Evolutionary conservation across 2,888 invertebrate species (phyloP).

Genomic region (Apodemia duryi): DNA sequence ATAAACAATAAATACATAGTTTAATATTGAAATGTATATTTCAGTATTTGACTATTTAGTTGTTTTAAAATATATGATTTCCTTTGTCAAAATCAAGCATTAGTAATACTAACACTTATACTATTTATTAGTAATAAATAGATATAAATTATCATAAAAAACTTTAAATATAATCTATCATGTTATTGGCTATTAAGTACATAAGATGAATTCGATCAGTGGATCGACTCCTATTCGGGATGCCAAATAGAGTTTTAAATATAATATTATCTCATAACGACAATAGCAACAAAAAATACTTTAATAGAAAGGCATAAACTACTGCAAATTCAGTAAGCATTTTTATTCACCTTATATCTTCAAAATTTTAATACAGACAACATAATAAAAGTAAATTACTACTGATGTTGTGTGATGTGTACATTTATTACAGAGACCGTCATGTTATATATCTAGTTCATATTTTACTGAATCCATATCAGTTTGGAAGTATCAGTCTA

Average conservation of each 20-base stretch:
- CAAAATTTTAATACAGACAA: background rate
- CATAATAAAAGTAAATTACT: background rate
- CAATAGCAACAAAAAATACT: background rate
- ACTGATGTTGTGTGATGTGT: background rate
- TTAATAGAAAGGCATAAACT: background rate
- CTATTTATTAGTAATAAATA: slow-evolving; percentile 30
- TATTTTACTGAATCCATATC: background rate
- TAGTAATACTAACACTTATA: slow-evolving; percentile 46
- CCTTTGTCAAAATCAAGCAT: slow-evolving; percentile 34
- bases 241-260: background rate
- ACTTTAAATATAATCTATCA: slow-evolving; percentile 7
- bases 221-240: background rate
- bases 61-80: background rate
- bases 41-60: background rate
- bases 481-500: background rate
- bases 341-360: background rate
- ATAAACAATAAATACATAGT: background rate
- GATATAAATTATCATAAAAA: slow-evolving; percentile 5
- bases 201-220: slow-evolving; percentile 18
- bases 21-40: background rate
- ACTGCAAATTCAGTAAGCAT: background rate
- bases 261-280: background rate
- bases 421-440: background rate
- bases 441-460: background rate
- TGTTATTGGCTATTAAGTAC: slow-evolving; percentile 30